These are phyloP conservation scores for Pelagia noctiluca DNA, from an alignment of 30 jellyfish, hydroid and myxozoan species.

Conservation along the genomic window DNA sequence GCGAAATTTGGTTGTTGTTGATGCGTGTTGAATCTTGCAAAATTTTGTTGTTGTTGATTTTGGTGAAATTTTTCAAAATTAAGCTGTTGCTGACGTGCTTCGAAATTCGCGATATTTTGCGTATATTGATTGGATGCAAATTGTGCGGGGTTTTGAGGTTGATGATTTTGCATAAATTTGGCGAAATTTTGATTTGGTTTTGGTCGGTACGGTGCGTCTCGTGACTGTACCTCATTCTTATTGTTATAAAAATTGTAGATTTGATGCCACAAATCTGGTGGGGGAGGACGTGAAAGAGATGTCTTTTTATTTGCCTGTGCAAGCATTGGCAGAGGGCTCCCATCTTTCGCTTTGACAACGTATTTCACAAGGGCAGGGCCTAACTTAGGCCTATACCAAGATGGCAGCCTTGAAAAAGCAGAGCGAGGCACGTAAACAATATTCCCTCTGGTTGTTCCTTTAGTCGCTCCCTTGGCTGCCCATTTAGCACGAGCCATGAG, in stretches of 20 bases:
- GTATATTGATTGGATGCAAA: not conserved
- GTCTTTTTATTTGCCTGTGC: constrained; percentile 52
- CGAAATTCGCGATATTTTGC: too few relatives aligned
- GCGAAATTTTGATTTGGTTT: not conserved
- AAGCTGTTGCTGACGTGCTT: too few relatives aligned
- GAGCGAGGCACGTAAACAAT: constrained; percentile 57
- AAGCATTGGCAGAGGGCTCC: constrained; percentile 10
- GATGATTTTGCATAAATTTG: not conserved
- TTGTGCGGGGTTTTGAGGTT: not conserved
- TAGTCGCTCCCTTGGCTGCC: constrained; percentile 10
- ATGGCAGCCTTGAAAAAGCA: constrained; percentile 64
- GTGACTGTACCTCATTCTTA: constrained; percentile 23
- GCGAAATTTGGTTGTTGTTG: not conserved
- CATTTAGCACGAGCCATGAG: constrained; percentile 7
- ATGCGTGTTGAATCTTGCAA: not conserved
- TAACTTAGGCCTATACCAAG: constrained; percentile 77
- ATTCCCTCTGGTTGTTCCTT: constrained; percentile 39
- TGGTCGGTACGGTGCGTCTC: constrained; percentile 3
- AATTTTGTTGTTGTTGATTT: not conserved
- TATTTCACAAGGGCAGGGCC: constrained; percentile 77
- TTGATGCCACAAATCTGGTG: constrained; percentile 55
- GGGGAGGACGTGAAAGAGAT: constrained; percentile 40
- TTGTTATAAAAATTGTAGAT: constrained; percentile 65
- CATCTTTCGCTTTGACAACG: constrained; percentile 37
- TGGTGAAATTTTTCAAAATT: not conserved